Base-by-base conservation (phyloP, 2,888 invertebrate genomes). In the Coelopa pilipes region DNA sequence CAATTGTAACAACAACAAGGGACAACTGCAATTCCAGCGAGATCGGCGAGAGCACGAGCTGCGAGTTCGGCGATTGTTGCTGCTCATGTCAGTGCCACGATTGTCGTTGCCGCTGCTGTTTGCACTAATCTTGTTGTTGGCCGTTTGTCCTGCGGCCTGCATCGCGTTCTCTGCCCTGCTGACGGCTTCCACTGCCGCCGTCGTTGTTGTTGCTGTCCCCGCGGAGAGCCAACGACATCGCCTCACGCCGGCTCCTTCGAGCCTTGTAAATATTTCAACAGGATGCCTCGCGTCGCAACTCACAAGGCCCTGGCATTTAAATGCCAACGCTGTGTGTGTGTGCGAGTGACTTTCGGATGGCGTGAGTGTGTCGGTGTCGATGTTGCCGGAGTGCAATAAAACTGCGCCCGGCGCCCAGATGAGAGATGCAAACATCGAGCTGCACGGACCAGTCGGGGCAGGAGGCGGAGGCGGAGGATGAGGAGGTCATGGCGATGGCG, bases 251-350 rank as follows among this genome's bases (percentile, higher is more conserved):
- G 13, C n/a, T 53, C 53, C 4, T 21, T 65, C 66, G 19, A 21
- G 50, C 24, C 66, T 66, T 49, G 66, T 66, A 66, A 66, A 66
- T 66, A 66, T 66, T 66, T 66, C 49, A 66, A 50, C 66, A 66
- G 66, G 50, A 66, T 66, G 53, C 53, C 3, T n/a, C n/a, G 53
- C 53, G 53, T 15, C n/a, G n/a, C 53, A 53, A 53, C 4, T 53
- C 53, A n/a, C 53, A 53, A 53, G 53, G 53, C 53, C 10, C 53
- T 53, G 34, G 53, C 53, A 34, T 34, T 34, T 34, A 34, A 34
- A 34, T 34, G 34, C 34, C 7, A 34, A 2, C 7, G 34, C 7
- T 34, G 34, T 34, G 34, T 34, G 34, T 34, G 34, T 34, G 34
- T 34, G 34, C 7, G 34, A 34, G 7, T 34, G 34, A 34, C 34